These are phyloP conservation scores for Megatriorchis doriae DNA, from an alignment of 2,113 vertebrate genomes.

Conservation along the genomic window DNA sequence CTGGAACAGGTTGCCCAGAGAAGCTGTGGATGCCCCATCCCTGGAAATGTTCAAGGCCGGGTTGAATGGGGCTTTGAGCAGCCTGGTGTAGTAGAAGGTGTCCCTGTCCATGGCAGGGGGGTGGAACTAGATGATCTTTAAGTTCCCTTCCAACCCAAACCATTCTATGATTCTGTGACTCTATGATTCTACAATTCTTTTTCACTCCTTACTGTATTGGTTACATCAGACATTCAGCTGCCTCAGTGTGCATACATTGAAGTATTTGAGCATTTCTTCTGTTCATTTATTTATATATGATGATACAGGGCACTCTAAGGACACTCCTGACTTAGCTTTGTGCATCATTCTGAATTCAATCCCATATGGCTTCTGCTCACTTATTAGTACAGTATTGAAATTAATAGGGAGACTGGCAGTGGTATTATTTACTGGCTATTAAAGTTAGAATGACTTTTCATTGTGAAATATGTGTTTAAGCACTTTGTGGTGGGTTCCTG, in stretches of 20 bases:
- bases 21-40: no score
- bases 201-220: not conserved
- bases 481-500: not conserved
- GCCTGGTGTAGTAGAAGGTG: no score
- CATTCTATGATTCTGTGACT: no score
- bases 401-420: not conserved
- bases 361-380: not conserved
- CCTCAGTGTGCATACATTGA: not conserved
- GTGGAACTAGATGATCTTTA: not conserved
- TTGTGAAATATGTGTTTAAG: not conserved
- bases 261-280: not conserved
- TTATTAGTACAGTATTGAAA: not conserved
- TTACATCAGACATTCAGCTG: not conserved
- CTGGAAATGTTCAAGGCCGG: no score
- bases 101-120: not conserved
- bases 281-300: not conserved
- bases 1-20: no score
- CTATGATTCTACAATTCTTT: not conserved
- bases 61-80: no score
- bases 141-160: not conserved
- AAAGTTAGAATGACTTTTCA: not conserved
- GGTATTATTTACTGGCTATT: not conserved
- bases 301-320: not conserved
- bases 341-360: not conserved
- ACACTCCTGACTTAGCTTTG: not conserved